Conservation (phyloP, 2,113 vertebrate genomes). For the Hypanus sabinus region DNA sequence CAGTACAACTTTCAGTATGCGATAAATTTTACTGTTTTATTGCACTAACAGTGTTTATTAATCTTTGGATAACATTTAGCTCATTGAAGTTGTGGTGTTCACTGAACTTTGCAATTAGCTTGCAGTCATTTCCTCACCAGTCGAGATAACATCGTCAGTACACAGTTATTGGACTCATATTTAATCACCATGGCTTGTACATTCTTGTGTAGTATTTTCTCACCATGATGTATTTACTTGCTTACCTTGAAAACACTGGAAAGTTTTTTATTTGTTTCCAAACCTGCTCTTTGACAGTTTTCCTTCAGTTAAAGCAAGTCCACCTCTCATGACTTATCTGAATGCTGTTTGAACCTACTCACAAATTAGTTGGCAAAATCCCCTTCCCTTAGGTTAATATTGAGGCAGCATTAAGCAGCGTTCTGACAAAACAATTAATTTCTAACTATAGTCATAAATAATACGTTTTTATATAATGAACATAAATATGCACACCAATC, state of each 20-base stretch:
- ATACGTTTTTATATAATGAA: too few species aligned
- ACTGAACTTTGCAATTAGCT: too few species aligned
- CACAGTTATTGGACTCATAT: background rate
- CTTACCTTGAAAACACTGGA: background rate
- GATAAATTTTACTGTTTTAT: background rate
- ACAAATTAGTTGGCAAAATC: background rate
- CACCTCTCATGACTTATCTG: background rate
- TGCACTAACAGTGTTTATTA: background rate
- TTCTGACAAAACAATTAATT: too few species aligned
- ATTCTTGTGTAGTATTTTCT: background rate
- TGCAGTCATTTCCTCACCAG: too few species aligned
- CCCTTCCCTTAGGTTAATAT: background rate
- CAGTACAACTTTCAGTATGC: background rate
- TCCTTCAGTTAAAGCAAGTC: background rate
- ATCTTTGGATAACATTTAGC: background rate
- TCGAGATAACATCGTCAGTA: too few species aligned
- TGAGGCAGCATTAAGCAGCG: too few species aligned
- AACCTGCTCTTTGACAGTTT: background rate
- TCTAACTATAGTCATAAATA: too few species aligned
- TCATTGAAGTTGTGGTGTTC: background rate
- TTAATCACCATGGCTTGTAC: background rate
- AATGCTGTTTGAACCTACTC: background rate
- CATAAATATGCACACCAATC: too few species aligned
- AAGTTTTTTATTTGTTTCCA: background rate
- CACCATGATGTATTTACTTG: background rate